phyloP scores from a whole-genome alignment of 2,888 invertebrate species.

The Kryphioiulus occultus region DNA sequence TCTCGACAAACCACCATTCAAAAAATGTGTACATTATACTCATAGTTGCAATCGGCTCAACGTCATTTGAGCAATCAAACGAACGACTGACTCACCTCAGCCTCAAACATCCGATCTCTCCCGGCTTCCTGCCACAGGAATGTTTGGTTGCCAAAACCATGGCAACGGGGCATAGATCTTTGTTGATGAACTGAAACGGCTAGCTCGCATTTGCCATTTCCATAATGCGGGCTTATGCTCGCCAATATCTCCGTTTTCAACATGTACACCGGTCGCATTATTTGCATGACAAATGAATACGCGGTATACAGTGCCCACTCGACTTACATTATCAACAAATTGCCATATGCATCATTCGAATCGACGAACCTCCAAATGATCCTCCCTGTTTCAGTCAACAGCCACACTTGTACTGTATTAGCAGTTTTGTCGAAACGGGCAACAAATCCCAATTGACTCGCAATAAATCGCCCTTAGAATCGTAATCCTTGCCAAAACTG shows the following conservation, averaged over 20 bases:
- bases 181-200: neutral
- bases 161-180: neutral
- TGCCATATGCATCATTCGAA: neutral
- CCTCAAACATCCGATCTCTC: conserved; percentile 33
- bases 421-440: no score
- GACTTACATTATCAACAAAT: neutral
- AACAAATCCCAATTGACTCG: no score
- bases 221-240: neutral
- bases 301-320: no score
- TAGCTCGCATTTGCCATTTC: neutral
- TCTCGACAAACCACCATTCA: neutral
- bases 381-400: no score
- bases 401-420: no score
- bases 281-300: neutral
- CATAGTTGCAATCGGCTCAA: neutral
- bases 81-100: neutral
- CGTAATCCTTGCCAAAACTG: no score
- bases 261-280: neutral
- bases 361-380: neutral
- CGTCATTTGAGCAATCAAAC: neutral
- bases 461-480: no score
- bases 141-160: conserved; percentile 18
- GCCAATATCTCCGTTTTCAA: neutral
- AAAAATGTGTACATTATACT: neutral
- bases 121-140: neutral